Evolutionary conservation across 1,140 invertebrate genomes (phyloP).

Genomic region (Neodiprion pinetum): DNA sequence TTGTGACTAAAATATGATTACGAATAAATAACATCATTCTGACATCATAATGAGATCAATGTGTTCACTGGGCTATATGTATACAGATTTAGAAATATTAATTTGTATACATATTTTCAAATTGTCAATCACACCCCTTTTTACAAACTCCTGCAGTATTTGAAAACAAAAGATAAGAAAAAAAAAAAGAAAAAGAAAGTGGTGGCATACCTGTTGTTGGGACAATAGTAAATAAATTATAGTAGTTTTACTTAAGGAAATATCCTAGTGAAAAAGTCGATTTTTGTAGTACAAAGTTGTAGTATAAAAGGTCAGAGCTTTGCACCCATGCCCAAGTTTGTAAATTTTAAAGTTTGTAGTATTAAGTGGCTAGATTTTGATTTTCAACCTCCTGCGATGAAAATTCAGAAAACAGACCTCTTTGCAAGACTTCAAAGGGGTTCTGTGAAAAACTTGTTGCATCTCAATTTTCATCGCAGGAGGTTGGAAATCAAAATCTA

Average conservation of each 20-base stretch:
- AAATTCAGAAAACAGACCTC: background rate
- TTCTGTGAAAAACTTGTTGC: constrained; percentile 4
- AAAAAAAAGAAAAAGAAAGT: background rate
- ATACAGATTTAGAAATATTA: too few relatives aligned
- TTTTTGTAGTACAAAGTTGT: constrained; percentile 5
- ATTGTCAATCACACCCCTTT: too few relatives aligned
- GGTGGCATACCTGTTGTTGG: background rate
- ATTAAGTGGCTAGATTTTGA: background rate
- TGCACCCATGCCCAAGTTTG: constrained; percentile 1
- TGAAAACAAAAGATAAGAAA: background rate
- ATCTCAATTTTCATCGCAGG: background rate
- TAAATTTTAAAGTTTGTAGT: background rate
- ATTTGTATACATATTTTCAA: too few relatives aligned
- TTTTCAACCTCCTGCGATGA: background rate
- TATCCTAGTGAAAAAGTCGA: constrained; percentile 1
- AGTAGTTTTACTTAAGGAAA: background rate
- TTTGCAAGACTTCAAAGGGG: constrained; percentile 3
- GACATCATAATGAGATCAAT: too few relatives aligned
- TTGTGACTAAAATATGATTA: too few relatives aligned
- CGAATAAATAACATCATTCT: too few relatives aligned
- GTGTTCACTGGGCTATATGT: too few relatives aligned
- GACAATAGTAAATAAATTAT: background rate
- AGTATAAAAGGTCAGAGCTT: background rate
- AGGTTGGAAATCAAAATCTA: constrained; percentile 6
- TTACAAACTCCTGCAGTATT: background rate